Base-by-base conservation (phyloP, 2,797 vertebrate species). In the Staurois parvus region DNA sequence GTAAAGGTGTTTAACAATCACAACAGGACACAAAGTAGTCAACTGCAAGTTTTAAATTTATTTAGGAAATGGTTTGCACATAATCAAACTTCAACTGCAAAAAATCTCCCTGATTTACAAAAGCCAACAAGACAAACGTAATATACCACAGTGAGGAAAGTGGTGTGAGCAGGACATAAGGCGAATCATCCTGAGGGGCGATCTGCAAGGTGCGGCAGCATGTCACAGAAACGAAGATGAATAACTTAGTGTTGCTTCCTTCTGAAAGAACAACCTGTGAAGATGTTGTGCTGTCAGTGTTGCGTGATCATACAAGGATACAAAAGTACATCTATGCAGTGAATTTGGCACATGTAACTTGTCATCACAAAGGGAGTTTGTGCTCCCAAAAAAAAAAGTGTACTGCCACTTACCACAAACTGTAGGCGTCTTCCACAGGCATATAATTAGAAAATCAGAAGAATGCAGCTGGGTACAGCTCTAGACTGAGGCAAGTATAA, bases 211-310 rank as follows among this genome's bases (percentile, higher is more conserved):
- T 24, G 83, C 84, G 81, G 79, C 84, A 88, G 84, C 82, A 79
- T 62, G 32, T 89, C 77, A 85, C 42, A 28, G 90, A 84, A 89
- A 83, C 52, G 11, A 56, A 10, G 67, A 24, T 64, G 59, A 48
- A 21, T 64, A 69, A 28, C 88, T 95, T 90, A 97, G 89, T 96
- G 96, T 87, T 96, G 96, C 90, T 97, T 98, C 91, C 95, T 96
- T 93, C 96, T 94, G 91, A 97, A 97, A 59, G 96, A 97, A 82
- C 97, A 97, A 85, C 97, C 97, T 98, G 91, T 56, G 91, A 94
- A 81, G 0, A 89, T 88, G 2, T 45, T 13, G 45, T 66, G 45
- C 0, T 2, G 79, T 62, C 88, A 84, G 85, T 17, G 4, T 45
- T 73, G 0, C 10, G n/a, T 26, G 4, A 8, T 45, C 30, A 64